Conservation (phyloP, 2,797 vertebrate species). For the Enteromius fasciolatus region DNA sequence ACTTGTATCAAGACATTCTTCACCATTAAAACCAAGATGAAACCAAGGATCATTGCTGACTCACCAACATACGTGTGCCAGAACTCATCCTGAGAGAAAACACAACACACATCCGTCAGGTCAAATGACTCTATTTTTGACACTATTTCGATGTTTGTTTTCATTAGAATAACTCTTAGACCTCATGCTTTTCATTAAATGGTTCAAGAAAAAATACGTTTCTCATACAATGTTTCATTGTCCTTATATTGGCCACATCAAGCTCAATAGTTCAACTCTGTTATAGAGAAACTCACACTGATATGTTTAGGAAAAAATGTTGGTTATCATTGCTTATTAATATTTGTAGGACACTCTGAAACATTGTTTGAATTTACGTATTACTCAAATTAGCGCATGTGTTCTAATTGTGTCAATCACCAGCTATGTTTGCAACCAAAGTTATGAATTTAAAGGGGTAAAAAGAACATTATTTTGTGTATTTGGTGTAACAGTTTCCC, state of each 20-base stretch:
- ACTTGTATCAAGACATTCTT: background rate
- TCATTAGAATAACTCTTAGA: background rate
- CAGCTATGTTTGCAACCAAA: background rate
- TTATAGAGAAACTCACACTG: background rate
- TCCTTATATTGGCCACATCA: background rate
- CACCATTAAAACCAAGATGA: background rate
- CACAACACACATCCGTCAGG: background rate
- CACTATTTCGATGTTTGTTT: background rate
- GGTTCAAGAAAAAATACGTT: background rate
- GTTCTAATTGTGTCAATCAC: background rate
- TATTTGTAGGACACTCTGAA: background rate
- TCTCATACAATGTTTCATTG: background rate
- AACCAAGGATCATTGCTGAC: conserved; percentile 43
- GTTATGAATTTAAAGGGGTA: background rate
- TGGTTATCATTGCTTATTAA: background rate
- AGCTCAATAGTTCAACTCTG: background rate
- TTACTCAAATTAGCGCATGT: no score
- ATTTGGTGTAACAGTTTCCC: no score
- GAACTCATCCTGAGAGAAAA: conserved; percentile 81
- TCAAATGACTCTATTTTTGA: background rate
- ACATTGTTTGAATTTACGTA: background rate
- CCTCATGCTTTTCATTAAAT: background rate
- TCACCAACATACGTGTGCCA: conserved; percentile 89
- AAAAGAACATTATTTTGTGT: no score
- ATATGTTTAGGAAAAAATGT: background rate